A percentile compares a stretch with the other conserved stretches of the same genome.
These are phyloP conservation scores for Scytalopus superciliaris DNA, from an alignment of 2,113 vertebrate genomes.

Conservation along the genomic window DNA sequence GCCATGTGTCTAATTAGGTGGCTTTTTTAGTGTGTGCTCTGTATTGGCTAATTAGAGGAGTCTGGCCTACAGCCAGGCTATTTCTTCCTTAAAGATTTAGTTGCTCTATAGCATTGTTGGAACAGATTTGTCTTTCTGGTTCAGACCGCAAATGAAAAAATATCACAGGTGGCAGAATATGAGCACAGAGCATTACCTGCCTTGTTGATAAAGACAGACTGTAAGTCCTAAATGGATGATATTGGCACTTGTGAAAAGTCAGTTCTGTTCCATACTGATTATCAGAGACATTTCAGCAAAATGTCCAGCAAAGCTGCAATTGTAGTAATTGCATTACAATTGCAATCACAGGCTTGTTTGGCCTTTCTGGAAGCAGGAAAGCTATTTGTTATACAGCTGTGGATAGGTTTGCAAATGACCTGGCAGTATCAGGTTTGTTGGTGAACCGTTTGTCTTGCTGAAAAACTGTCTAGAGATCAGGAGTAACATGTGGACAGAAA, in stretches of 20 bases:
- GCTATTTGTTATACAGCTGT: not conserved
- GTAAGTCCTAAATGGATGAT: not conserved
- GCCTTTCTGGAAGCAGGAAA: constrained; percentile 5
- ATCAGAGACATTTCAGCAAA: constrained; percentile 17
- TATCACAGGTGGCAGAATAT: constrained; percentile 20
- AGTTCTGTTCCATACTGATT: constrained; percentile 32
- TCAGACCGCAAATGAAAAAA: constrained; percentile 14
- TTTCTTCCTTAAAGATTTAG: constrained; percentile 22
- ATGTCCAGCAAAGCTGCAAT: constrained; percentile 46
- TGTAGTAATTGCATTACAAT: constrained; percentile 41
- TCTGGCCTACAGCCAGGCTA: constrained; percentile 8
- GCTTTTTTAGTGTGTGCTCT: not conserved
- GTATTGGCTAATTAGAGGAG: constrained; percentile 25
- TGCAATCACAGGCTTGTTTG: constrained; percentile 40
- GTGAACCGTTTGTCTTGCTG: not conserved
- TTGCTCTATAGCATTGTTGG: constrained; percentile 8
- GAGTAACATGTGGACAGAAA: not conserved
- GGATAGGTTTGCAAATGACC: not conserved
- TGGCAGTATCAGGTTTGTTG: not conserved
- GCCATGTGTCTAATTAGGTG: constrained; percentile 29
- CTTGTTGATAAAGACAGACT: constrained; percentile 7
- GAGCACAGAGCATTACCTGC: not conserved
- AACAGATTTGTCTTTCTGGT: constrained; percentile 30
- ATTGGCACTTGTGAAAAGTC: constrained; percentile 13
- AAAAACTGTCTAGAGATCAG: not conserved